Evolutionary conservation across 2,797 vertebrate genomes (phyloP).

Genomic region (Acomys russatus): DNA sequence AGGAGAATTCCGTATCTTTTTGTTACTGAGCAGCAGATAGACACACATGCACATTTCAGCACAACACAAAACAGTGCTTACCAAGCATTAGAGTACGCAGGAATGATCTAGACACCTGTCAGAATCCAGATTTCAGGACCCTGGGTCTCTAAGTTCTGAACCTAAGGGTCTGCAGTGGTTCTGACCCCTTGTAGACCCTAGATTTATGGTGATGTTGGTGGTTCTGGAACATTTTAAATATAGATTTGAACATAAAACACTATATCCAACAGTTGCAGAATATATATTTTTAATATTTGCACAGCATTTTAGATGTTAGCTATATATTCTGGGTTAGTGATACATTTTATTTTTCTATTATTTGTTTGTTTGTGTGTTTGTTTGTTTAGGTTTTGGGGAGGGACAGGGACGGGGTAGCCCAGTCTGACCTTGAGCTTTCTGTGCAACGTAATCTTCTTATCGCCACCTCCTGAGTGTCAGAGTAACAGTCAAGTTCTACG

Average conservation of each 20-base stretch:
- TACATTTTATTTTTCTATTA: background rate
- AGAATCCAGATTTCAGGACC: background rate
- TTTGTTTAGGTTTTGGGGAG: background rate
- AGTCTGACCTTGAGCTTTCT: background rate
- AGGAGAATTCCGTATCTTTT: background rate
- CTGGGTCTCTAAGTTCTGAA: background rate
- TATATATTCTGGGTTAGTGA: background rate
- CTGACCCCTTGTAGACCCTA: background rate
- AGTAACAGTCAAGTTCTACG: background rate
- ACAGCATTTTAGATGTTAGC: conserved; percentile 22
- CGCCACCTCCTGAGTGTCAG: background rate
- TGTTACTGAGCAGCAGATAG: background rate
- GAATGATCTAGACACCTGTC: background rate
- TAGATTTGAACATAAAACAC: background rate
- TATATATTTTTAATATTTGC: background rate
- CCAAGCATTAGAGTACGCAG: background rate
- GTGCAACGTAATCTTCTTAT: background rate
- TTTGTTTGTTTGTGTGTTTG: background rate
- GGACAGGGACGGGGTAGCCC: background rate
- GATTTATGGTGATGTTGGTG: background rate
- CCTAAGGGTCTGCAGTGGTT: background rate
- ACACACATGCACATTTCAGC: background rate
- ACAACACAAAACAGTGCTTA: background rate
- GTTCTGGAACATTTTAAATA: background rate
- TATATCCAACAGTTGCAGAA: background rate